Evolutionary conservation across 1,140 invertebrate species (phyloP).

Genomic region (Zaprionus capensis): DNA sequence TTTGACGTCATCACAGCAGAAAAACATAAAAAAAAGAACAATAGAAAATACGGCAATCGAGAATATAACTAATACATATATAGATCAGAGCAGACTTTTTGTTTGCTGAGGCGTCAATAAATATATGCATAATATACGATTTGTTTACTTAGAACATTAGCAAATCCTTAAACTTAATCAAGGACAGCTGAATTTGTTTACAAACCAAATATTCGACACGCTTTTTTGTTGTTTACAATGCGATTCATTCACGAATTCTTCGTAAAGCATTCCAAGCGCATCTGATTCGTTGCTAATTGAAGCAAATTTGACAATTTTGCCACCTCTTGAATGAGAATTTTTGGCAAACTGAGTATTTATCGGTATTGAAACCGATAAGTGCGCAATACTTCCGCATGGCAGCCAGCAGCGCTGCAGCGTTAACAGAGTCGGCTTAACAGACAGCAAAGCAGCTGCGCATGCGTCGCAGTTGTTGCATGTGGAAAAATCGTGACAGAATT

Average conservation of each 20-base stretch:
- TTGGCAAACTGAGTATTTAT: background rate
- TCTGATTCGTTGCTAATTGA: conserved; percentile 1
- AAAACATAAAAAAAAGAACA: conserved; percentile 35
- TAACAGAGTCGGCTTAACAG: background rate
- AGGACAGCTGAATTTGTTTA: background rate
- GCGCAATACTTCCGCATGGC: conserved; percentile 33
- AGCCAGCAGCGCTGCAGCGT: background rate
- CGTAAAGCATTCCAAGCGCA: background rate
- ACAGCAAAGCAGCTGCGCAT: conserved; percentile 22
- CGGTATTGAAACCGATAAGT: conserved; percentile 16
- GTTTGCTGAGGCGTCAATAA: background rate
- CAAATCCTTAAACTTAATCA: background rate
- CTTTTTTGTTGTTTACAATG: background rate
- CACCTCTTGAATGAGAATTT: background rate
- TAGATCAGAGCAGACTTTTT: background rate
- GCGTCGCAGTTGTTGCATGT: conserved; percentile 47
- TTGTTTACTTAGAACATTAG: background rate
- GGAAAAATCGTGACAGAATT: conserved; percentile 71
- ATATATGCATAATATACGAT: background rate
- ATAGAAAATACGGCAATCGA: background rate
- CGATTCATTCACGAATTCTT: background rate
- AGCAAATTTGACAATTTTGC: background rate
- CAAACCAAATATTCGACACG: background rate
- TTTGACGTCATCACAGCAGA: conserved; percentile 9
- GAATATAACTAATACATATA: background rate